Evolutionary conservation across 2,888 invertebrate species (phyloP).

Genomic region (Halictus quadricinctus): DNA sequence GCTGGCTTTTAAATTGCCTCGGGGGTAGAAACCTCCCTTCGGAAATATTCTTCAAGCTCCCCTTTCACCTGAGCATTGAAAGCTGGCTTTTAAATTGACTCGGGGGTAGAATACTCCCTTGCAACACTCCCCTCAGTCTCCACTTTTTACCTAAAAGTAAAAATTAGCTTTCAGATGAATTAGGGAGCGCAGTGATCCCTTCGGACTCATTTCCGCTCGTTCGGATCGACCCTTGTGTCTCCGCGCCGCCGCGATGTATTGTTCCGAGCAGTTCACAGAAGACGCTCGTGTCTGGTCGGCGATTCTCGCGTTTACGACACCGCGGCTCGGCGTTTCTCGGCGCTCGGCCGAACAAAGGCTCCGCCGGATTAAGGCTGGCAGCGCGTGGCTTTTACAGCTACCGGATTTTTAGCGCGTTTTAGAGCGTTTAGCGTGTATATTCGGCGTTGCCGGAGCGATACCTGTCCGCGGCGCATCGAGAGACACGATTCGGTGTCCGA

Average conservation of each 20-base stretch:
- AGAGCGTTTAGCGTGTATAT: slow-evolving; percentile 66
- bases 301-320: neutral
- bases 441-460: slow-evolving; percentile 34
- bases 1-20: no score
- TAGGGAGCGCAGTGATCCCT: no score
- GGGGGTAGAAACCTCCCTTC: no score
- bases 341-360: slow-evolving; percentile 41
- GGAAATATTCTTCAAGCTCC: no score
- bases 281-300: neutral
- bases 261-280: neutral
- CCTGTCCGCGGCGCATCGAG: slow-evolving; percentile 26
- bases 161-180: neutral
- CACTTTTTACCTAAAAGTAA: neutral
- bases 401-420: slow-evolving; percentile 63
- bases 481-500: slow-evolving; percentile 24
- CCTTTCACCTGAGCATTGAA: no score
- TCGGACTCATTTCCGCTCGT: neutral
- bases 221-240: neutral
- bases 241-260: no score
- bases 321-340: neutral
- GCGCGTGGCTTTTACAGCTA: slow-evolving; percentile 60
- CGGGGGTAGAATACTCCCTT: neutral
- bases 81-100: no score
- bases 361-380: slow-evolving; percentile 30
- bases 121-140: neutral